Base-by-base conservation (phyloP, 2,113 vertebrate genomes). In the Natator depressus region DNA sequence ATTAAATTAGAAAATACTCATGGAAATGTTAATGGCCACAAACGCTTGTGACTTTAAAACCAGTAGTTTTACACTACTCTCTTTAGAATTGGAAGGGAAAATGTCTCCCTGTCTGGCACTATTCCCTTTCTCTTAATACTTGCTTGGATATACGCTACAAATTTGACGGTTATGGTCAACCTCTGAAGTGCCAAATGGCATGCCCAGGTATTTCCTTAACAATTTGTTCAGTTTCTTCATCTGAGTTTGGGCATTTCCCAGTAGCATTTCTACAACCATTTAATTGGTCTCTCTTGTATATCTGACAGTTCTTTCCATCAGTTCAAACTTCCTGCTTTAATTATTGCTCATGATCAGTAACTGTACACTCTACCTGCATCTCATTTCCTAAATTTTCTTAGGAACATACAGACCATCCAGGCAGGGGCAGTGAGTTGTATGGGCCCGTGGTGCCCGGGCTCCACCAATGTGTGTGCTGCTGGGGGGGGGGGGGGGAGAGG, bases 181-280 rank as follows among this genome's bases (percentile, higher is more conserved):
- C 82, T 95, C 81, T 96, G 35, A 86, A 49, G 31, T 54, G 54
- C 85, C 62, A 80, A 80, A 84, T 27, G 47, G 50, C 87, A 69
- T 88, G 80, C 19, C 25, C 89, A 65, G 89, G 25, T 94, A 96
- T 96, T 94, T 96, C 80, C 90, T 94, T 85, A 47, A 94, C 59
- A 95, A 31, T 57, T 80, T 85, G 80, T 85, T 95, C 57, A 75
- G 91, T 85, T 97, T 97, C 88, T 89, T 80, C 72, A 49, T 80
- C 65, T 5, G 59, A 80, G 38, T 79, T 84, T 93, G 59, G 19
- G 69, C 47, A 82, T 89, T 96, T 87, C 87, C 62, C 83, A 89
- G 85, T 89, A 92, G 85, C 50, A 54, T 89, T 97, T 49, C 54
- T 85, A 53, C 47, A 46, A 93, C 83, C 46, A 86, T 95, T 94